These are phyloP conservation scores for Eremobia ochroleuca DNA, from an alignment of 2,888 invertebrate genomes.

Conservation along the genomic window DNA sequence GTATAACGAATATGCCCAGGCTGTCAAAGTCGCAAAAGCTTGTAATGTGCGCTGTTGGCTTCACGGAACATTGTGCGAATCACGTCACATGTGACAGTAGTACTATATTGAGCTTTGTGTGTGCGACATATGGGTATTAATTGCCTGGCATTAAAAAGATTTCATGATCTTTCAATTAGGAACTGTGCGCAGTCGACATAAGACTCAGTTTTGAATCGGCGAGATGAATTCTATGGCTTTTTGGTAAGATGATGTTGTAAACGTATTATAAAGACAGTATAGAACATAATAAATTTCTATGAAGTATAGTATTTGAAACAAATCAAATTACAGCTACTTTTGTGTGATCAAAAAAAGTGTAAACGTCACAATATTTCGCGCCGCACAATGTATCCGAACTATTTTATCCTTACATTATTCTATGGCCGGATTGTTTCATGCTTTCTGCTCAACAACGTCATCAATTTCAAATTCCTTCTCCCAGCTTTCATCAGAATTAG, in stretches of 20 bases:
- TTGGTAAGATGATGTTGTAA: neutral
- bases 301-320: neutral
- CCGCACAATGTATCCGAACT: conserved; percentile 61
- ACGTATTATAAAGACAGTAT: conserved; percentile 1
- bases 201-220: conserved; percentile 2
- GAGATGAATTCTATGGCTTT: neutral
- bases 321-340: conserved; percentile 32
- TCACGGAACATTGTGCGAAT: conserved; percentile 57
- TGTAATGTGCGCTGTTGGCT: conserved; percentile 49
- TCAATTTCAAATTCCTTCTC: conserved; percentile 92
- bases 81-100: conserved; percentile 28
- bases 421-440: conserved; percentile 76
- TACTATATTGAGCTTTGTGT: conserved; percentile 29
- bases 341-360: conserved; percentile 17
- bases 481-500: conserved; percentile 91
- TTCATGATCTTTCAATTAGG: neutral
- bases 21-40: conserved; percentile 46
- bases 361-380: conserved; percentile 49
- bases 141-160: neutral
- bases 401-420: conserved; percentile 63
- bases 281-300: neutral
- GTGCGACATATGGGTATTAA: conserved; percentile 5
- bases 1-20: conserved; percentile 43
- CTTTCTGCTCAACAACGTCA: conserved; percentile 80
- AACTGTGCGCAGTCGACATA: conserved; percentile 12